A percentile compares a stretch with the other conserved stretches of the same genome.
Conservation (phyloP, 2,888 invertebrate genomes). For the Dicycla oo region DNA sequence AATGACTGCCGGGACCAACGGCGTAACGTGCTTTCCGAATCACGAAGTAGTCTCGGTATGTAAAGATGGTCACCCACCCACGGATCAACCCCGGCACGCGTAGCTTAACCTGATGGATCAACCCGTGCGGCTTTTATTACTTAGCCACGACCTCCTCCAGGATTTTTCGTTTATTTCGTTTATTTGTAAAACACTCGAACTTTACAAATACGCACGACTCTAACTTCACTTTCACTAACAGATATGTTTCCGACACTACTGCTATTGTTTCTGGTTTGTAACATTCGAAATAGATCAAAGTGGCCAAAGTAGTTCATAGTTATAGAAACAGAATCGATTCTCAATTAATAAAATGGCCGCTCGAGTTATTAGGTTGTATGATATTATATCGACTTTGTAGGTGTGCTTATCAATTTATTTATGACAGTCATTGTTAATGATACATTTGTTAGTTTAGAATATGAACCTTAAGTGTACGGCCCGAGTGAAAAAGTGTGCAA, state of each 20-base stretch:
- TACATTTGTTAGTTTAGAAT: neutral
- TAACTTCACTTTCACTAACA: neutral
- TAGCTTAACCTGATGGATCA: too few species aligned
- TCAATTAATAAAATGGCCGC: slow-evolving; percentile 14
- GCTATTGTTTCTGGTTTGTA: neutral
- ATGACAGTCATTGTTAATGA: neutral
- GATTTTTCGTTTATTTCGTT: neutral
- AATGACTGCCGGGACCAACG: too few species aligned
- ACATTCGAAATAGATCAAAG: neutral
- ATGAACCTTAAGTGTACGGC: neutral
- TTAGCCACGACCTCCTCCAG: too few species aligned
- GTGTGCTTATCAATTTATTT: neutral
- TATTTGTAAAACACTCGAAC: neutral
- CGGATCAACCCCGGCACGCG: too few species aligned
- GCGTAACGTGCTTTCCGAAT: too few species aligned
- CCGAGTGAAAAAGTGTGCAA: too few species aligned
- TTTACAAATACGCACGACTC: too few species aligned
- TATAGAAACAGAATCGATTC: slow-evolving; percentile 14
- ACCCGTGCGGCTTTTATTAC: too few species aligned
- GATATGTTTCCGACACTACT: neutral
- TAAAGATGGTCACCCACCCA: too few species aligned
- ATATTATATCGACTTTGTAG: neutral
- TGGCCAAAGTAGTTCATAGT: neutral
- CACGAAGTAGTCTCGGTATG: too few species aligned
- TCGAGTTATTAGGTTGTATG: slow-evolving; percentile 15